Conservation (phyloP, 1,140 invertebrate genomes). For the Pseudachorutes palmiensis region DNA sequence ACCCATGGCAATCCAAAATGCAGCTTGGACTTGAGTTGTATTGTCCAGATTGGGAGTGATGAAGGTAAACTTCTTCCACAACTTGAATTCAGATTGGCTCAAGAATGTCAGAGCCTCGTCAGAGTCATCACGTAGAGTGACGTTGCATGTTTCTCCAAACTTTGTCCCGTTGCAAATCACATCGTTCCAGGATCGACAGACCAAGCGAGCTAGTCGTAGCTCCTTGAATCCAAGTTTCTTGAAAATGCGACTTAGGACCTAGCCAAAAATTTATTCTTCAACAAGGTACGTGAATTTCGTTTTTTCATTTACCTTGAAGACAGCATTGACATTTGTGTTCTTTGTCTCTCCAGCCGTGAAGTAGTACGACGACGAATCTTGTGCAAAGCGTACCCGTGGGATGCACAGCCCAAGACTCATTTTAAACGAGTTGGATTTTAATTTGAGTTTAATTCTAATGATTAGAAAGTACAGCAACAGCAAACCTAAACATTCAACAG, state of each 20-base stretch:
- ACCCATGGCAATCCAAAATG: neutral
- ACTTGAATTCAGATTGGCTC: neutral
- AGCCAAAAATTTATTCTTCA: too few species aligned
- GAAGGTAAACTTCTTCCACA: neutral
- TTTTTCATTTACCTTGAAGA: too few species aligned
- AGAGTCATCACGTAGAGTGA: neutral
- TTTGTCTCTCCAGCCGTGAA: too few species aligned
- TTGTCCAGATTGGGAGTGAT: conserved; percentile 2
- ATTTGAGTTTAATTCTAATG: too few species aligned
- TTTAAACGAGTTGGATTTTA: too few species aligned
- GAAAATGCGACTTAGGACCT: neutral
- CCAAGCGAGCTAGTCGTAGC: neutral
- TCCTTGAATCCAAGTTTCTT: neutral
- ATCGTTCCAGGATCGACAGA: neutral
- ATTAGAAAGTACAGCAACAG: too few species aligned
- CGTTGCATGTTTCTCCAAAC: conserved; percentile 10
- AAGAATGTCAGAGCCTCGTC: neutral
- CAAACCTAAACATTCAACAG: too few species aligned
- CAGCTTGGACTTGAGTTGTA: neutral
- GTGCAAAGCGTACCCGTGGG: too few species aligned
- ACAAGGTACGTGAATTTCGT: too few species aligned
- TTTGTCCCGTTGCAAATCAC: neutral
- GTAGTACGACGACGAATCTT: too few species aligned
- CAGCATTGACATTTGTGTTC: too few species aligned
- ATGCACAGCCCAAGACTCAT: too few species aligned